These are phyloP conservation scores for Dicentrarchus labrax DNA, from an alignment of 2,113 vertebrate genomes.

Conservation along the genomic window DNA sequence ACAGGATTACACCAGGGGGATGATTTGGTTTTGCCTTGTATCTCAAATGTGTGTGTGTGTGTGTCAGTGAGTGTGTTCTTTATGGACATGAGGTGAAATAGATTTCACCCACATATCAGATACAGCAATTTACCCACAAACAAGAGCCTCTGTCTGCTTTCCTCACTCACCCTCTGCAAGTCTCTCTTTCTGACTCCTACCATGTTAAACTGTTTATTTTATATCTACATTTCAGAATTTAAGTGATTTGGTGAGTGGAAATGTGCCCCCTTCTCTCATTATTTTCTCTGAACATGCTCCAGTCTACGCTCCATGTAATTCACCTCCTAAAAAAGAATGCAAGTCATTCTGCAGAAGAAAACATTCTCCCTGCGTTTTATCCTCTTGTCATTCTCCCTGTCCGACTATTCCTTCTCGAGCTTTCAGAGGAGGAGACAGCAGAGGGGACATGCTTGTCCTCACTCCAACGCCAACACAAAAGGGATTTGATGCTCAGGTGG, in stretches of 20 bases:
- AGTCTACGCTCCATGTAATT: neutral
- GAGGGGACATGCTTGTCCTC: slow-evolving; percentile 36
- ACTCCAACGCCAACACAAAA: slow-evolving; percentile 41
- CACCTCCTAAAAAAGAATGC: slow-evolving; percentile 14
- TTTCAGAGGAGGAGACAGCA: slow-evolving; percentile 23
- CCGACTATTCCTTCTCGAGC: slow-evolving; percentile 26
- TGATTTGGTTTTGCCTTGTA: slow-evolving; percentile 25
- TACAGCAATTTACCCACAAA: slow-evolving; percentile 19
- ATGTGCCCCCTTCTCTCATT: neutral
- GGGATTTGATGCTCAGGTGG: slow-evolving; percentile 57
- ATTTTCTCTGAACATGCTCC: neutral
- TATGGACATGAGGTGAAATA: neutral
- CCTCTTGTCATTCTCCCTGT: slow-evolving; percentile 3
- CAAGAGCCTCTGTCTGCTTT: neutral
- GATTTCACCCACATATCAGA: slow-evolving; percentile 15
- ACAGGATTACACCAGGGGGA: slow-evolving; percentile 54
- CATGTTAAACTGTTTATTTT: neutral
- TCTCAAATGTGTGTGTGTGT: neutral
- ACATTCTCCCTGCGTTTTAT: slow-evolving; percentile 2
- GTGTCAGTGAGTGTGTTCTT: slow-evolving; percentile 26
- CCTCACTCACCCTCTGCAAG: neutral
- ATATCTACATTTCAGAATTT: neutral
- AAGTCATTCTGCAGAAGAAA: slow-evolving; percentile 10
- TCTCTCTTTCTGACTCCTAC: neutral
- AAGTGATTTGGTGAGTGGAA: neutral